phyloP scores from a whole-genome alignment of 2,113 vertebrate genomes.

The Conger conger region DNA sequence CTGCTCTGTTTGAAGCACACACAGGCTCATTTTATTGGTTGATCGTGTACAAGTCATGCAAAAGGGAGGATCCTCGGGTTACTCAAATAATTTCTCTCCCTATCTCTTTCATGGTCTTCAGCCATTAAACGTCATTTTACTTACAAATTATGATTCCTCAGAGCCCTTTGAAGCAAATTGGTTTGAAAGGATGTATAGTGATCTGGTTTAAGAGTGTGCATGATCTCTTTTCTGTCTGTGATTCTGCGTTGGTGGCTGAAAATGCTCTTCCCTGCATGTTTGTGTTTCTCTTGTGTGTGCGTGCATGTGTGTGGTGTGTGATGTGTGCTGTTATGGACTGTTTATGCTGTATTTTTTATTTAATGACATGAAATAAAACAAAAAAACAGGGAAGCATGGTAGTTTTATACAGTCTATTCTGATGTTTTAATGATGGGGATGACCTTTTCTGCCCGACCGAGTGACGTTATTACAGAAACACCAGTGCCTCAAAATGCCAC shows the following conservation, averaged over 20 bases:
- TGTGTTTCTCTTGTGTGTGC: neutral
- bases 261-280: neutral
- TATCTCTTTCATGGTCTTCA: neutral
- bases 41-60: neutral
- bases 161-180: neutral
- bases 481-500: neutral
- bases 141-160: neutral
- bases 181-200: neutral
- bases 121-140: neutral
- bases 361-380: neutral
- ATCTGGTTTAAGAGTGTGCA: neutral
- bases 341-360: no score
- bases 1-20: constrained; percentile 28
- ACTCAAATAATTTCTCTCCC: neutral
- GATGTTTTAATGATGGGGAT: constrained; percentile 12
- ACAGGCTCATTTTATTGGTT: constrained; percentile 4
- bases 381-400: neutral
- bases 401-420: neutral
- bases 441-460: neutral
- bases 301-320: constrained; percentile 3
- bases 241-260: neutral
- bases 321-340: neutral
- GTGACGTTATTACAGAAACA: neutral
- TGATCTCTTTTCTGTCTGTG: constrained; percentile 4
- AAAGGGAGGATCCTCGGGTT: neutral